phyloP scores from a whole-genome alignment of 1,140 invertebrate species.

The Ephestia elutella region DNA sequence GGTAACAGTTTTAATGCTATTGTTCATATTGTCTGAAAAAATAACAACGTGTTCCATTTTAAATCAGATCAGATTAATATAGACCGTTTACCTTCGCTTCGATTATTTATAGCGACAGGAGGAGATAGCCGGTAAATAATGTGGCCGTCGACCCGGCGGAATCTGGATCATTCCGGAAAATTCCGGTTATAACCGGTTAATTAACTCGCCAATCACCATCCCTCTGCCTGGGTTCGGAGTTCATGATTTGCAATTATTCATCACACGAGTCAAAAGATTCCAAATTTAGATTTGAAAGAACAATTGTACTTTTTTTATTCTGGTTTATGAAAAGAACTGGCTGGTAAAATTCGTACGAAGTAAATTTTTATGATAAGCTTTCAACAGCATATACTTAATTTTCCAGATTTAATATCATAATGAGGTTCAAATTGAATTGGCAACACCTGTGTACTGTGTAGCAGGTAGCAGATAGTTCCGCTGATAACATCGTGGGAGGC shows the following conservation, averaged over 20 bases:
- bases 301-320: not conserved
- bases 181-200: slow-evolving; percentile 6
- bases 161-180: slow-evolving; percentile 2
- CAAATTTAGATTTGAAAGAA: not conserved
- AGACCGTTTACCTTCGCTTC: slow-evolving; percentile 4
- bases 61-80: slow-evolving; percentile 4
- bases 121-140: slow-evolving; percentile 3
- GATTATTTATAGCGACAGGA: slow-evolving; percentile 4
- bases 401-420: not conserved
- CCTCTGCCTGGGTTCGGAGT: not conserved
- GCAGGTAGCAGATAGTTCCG: not conserved
- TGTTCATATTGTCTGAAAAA: not conserved
- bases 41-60: not conserved
- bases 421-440: not conserved
- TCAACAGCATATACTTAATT: too few relatives aligned
- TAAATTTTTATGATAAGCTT: too few relatives aligned
- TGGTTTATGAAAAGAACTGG: too few relatives aligned
- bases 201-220: slow-evolving; percentile 8
- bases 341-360: too few relatives aligned
- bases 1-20: too few relatives aligned
- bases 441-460: not conserved
- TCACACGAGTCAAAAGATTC: not conserved
- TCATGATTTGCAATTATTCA: slow-evolving; percentile 1
- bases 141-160: not conserved
- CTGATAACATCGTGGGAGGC: slow-evolving; percentile 7